Base-by-base conservation (phyloP, 1,140 invertebrate species). In the Colletes latitarsis region DNA sequence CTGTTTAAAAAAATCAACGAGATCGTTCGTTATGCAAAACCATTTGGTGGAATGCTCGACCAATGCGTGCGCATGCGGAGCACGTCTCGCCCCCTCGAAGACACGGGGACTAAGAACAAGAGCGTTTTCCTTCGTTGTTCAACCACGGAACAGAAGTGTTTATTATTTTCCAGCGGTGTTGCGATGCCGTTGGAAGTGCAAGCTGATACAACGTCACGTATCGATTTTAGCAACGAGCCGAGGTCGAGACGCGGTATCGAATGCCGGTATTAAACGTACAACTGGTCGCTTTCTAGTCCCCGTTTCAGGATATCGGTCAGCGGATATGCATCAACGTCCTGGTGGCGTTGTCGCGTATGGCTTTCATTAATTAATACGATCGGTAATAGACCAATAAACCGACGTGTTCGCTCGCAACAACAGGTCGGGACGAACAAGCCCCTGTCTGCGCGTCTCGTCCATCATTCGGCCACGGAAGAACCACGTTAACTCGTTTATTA, bases 171-270 rank as follows among this genome's bases (percentile, higher is more conserved):
- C 58, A 43, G 43, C 10, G 17, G 3, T n/a, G 43, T 70, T 46
- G 62, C 77, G 21, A 53, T 57, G 15, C 6, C 58, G 53, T 46
- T 71, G 63, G 73, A 88, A 68, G 74, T 39, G 67, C 39, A 70
- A 74, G 71, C 85, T 78, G 76, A 85, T 79, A 71, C 46, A 71
- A 76, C 60, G 72, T 87, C 80, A 85, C 72, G 62, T 89, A 89
- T 90, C 88, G 89, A 89, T 90, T 89, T 83, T 87, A 85, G 71
- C 78, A 84, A 84, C 78, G 62, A 82, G 66, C 84, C 57, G 85
- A 88, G 88, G 81, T 82, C 85, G 85, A 53, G 75, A 30, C 60
- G 21, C 53, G 81, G 79, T 83, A 86, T 86, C 83, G 85, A 82
- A 85, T 88, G 67, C 70, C 67, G 73, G 79, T 85, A 89, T 83